A percentile compares a stretch with the other conserved stretches of the same genome.
phyloP scores from a whole-genome alignment of 2,888 invertebrate species.

The Eristalis pertinax region DNA sequence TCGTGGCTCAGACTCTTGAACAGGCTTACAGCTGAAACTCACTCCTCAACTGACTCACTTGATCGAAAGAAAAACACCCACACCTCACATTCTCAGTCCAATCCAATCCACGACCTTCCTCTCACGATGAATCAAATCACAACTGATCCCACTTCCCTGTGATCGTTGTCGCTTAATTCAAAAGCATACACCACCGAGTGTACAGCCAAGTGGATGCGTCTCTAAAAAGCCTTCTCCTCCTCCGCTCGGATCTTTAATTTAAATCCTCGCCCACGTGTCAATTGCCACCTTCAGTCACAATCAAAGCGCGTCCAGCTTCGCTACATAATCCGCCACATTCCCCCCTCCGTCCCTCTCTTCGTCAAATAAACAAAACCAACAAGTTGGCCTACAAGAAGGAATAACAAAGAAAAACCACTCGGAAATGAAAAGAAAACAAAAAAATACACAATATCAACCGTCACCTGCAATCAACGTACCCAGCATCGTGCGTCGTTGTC shows the following conservation, averaged over 20 bases:
- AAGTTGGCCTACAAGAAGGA: neutral
- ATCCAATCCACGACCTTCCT: no score
- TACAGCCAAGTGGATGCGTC: neutral
- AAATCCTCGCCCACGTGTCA: conserved; percentile 48
- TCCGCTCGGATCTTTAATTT: neutral
- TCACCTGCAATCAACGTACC: conserved; percentile 5
- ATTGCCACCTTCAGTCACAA: conserved; percentile 17
- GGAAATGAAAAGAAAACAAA: neutral
- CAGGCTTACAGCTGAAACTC: no score
- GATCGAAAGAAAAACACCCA: no score
- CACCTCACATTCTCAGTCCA: no score
- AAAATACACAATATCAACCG: neutral
- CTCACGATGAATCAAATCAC: neutral
- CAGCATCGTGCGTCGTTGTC: conserved; percentile 14
- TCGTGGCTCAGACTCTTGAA: no score
- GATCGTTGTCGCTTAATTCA: conserved; percentile 30
- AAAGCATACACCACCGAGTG: conserved; percentile 11
- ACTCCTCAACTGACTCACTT: no score
- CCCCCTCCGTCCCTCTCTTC: neutral
- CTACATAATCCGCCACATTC: neutral
- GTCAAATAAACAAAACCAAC: neutral
- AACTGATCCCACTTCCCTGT: neutral
- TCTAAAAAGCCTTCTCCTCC: neutral
- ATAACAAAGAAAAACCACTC: neutral
- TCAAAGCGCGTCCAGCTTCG: neutral